A percentile compares a stretch with the other conserved stretches of the same genome.
These are phyloP conservation scores for Trochalopteron elliotii DNA, from an alignment of 2,113 vertebrate genomes.

Conservation along the genomic window DNA sequence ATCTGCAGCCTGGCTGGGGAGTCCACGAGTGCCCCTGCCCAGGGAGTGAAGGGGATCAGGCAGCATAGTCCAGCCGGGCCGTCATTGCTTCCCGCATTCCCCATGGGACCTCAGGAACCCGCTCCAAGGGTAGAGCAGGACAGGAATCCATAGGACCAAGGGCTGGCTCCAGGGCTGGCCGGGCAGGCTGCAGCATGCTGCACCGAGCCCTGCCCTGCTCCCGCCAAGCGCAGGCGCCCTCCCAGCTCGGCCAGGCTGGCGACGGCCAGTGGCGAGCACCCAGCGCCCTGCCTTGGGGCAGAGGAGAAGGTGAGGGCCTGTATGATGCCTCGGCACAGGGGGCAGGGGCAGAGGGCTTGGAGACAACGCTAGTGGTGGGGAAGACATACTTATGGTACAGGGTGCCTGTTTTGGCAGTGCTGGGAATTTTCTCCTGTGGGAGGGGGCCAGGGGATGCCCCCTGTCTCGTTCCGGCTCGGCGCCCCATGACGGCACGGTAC, in stretches of 20 bases:
- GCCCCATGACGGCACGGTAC: neutral
- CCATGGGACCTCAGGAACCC: neutral
- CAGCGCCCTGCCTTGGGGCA: neutral
- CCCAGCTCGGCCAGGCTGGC: neutral
- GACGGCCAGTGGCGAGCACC: neutral
- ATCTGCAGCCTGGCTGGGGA: neutral
- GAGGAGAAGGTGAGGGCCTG: neutral
- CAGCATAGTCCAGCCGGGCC: neutral
- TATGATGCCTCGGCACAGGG: neutral
- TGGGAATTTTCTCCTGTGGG: constrained; percentile 4
- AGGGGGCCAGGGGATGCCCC: neutral
- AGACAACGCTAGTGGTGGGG: rapidly evolving
- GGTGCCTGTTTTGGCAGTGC: neutral
- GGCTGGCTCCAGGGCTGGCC: neutral
- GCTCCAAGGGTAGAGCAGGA: neutral
- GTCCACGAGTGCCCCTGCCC: neutral
- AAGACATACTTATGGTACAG: neutral
- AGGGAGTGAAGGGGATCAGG: neutral
- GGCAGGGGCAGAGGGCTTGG: neutral
- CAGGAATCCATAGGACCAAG: neutral
- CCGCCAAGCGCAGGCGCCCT: neutral
- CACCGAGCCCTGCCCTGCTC: neutral
- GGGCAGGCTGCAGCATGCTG: neutral
- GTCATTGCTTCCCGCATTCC: neutral
- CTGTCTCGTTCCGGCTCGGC: neutral